Evolutionary conservation across 2,888 invertebrate species (phyloP), one percentile per base, ranked within the genome.

Genomic region (Tortrix viridana): DNA sequence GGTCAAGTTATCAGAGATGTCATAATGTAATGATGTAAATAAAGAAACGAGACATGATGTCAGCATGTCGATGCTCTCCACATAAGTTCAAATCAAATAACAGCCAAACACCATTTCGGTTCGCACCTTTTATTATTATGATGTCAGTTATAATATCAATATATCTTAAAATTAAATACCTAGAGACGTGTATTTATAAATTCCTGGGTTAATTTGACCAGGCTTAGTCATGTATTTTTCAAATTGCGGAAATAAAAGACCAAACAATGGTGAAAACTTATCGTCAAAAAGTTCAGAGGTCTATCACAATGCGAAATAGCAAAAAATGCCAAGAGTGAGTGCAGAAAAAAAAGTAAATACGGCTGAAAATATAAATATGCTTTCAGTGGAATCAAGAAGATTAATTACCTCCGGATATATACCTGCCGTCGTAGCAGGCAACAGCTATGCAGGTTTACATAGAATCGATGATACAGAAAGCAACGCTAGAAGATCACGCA

Each of bases 321-420:
- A 32, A 32, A 12, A 32, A 32, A 1, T 12, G 3, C 3, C 32
- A 12, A 32, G 1, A 3, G 16, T 4, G n/a, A 38, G 38, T 6
- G 5, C 16, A 16, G 16, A 41, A 41, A 41, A 6, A 32, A 9
- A n/a, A 4, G 26, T 26, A 26, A 26, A 41, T n/a, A 41, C 0
- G n/a, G 5, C 5, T 41, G n/a, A 41, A 16, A 41, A 14, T 16
- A 41, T 41, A 41, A 41, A n/a, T 41, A 41, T 41, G 16, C 5
- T 41, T 41, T 41, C 14, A 41, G 41, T 41, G n/a, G n/a, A 41
- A 41, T 41, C 41, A n/a, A 41, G 41, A 41, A 41, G 41, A 41
- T 41, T 41, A 16, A 41, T 41, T 41, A 41, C 14, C 41, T 41
- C 41, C 41, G 41, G 41, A 41, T 41, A n/a, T 16, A 41, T 41